phyloP scores from a whole-genome alignment of 2,113 vertebrate species.

The Ceuthmochares aereus region DNA sequence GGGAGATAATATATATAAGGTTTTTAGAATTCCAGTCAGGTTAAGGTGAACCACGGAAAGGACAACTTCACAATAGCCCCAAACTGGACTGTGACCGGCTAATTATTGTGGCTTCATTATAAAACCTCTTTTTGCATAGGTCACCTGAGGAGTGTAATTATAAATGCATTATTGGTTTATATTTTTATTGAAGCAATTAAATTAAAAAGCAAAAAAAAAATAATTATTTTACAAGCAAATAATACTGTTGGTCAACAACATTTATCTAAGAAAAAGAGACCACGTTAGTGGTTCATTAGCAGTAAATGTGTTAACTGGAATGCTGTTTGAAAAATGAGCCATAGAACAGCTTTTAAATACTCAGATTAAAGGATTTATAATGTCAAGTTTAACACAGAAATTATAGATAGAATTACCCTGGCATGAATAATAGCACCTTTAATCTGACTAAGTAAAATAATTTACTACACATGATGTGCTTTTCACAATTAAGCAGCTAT shows the following conservation, averaged over 20 bases:
- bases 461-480: conserved; percentile 69
- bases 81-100: conserved; percentile 97
- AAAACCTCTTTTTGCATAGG: conserved; percentile 97
- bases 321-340: conserved; percentile 90
- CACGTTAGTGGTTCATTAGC: conserved; percentile 87
- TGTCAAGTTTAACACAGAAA: conserved; percentile 94
- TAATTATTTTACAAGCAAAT: conserved; percentile 94
- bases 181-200: conserved; percentile 98
- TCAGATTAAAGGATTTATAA: conserved; percentile 97
- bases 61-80: conserved; percentile 93
- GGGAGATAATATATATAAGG: conserved; percentile 86
- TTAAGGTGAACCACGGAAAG: conserved; percentile 86
- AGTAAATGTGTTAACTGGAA: conserved; percentile 89
- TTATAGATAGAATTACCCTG: conserved; percentile 84
- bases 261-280: conserved; percentile 90
- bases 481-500: conserved; percentile 58
- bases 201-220: conserved; percentile 95
- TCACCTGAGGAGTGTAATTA: conserved; percentile 98
- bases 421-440: conserved; percentile 84
- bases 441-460: conserved; percentile 83
- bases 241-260: conserved; percentile 98
- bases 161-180: conserved; percentile 97
- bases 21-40: conserved; percentile 90
- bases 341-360: conserved; percentile 88
- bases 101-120: conserved; percentile 97